Evolutionary conservation across 2,113 vertebrate genomes (phyloP).

Genomic region (Mastomys natalensis): DNA sequence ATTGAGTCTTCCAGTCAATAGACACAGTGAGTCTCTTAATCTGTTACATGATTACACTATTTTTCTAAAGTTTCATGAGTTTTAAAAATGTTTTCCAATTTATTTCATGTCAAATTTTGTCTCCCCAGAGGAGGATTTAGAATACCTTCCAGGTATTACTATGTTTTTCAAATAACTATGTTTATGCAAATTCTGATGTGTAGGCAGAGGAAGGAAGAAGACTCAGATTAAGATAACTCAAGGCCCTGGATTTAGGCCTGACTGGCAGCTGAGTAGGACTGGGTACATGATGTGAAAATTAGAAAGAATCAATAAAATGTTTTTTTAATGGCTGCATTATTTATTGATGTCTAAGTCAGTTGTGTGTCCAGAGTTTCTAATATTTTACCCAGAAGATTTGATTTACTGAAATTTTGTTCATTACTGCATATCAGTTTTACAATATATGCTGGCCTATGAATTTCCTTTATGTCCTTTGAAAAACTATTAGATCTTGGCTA

Average conservation of each 20-base stretch:
- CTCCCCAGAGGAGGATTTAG: not conserved
- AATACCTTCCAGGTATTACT: not conserved
- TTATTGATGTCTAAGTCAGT: not conserved
- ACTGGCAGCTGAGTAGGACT: not conserved
- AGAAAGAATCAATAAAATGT: not conserved
- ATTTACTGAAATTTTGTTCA: slow-evolving; percentile 22
- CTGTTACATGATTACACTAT: not conserved
- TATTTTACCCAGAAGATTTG: slow-evolving; percentile 2
- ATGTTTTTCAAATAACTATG: not conserved
- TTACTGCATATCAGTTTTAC: slow-evolving; percentile 2
- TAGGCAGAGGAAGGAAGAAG: not conserved
- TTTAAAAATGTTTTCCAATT: not conserved
- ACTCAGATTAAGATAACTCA: not conserved
- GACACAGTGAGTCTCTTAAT: not conserved
- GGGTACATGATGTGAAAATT: not conserved
- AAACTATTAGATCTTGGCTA: not conserved
- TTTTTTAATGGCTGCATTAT: not conserved
- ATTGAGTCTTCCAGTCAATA: not conserved
- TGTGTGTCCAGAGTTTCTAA: not conserved
- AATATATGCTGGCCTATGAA: not conserved
- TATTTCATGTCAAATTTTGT: not conserved
- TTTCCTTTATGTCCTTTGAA: not conserved
- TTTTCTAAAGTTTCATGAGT: not conserved
- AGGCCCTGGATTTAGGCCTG: not conserved
- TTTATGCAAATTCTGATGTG: not conserved